Conservation (phyloP, 2,113 vertebrate genomes). For the Xyrauchen texanus region DNA sequence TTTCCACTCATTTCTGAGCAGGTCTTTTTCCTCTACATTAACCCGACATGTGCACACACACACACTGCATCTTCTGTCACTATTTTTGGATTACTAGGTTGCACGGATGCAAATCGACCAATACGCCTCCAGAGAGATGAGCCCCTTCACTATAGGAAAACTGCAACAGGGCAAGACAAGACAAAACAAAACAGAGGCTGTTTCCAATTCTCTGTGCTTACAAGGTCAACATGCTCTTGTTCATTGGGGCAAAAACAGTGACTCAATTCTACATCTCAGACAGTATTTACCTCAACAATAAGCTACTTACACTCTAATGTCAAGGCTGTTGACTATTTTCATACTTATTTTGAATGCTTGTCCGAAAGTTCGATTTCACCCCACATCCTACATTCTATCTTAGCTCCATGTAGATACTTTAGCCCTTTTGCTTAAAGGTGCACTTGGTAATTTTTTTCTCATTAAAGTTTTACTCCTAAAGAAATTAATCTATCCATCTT, state of each 20-base stretch:
- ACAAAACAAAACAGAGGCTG: background rate
- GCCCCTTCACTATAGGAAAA: too few species aligned
- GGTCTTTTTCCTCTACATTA: conserved; percentile 55
- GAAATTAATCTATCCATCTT: too few species aligned
- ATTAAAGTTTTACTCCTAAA: too few species aligned
- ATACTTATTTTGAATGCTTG: too few species aligned
- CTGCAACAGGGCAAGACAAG: background rate
- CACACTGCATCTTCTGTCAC: background rate
- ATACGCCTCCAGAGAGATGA: too few species aligned
- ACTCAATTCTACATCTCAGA: background rate
- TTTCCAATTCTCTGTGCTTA: background rate
- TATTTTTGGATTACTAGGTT: background rate
- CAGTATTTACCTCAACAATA: background rate
- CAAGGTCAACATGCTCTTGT: background rate
- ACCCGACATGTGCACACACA: conserved; percentile 26
- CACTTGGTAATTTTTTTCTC: too few species aligned
- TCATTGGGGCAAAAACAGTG: conserved; percentile 1
- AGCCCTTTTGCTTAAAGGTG: too few species aligned
- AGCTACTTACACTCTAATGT: too few species aligned
- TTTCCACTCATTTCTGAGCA: conserved; percentile 47
- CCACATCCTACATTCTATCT: too few species aligned
- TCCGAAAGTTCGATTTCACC: too few species aligned
- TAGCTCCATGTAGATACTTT: too few species aligned
- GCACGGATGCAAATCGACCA: background rate
- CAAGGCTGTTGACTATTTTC: too few species aligned